Evolutionary conservation across 2,797 vertebrate genomes (phyloP).

Genomic region (Pangasius mekongensis): DNA sequence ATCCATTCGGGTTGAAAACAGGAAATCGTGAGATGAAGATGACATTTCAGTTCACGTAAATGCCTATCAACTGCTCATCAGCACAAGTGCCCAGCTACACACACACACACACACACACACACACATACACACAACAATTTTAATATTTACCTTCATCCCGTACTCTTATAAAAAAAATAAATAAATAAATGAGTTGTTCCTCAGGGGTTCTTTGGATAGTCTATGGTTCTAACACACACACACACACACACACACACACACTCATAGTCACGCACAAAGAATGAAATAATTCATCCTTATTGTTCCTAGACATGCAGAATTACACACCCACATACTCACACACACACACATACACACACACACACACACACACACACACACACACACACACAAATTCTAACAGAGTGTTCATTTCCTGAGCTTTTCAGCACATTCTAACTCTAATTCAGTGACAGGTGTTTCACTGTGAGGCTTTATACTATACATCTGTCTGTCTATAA

Average conservation of each 20-base stretch:
- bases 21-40: conserved; percentile 60
- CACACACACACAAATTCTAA: not conserved
- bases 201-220: not conserved
- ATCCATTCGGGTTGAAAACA: conserved; percentile 68
- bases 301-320: not conserved
- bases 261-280: not conserved
- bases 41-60: conserved; percentile 59
- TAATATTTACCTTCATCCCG: not conserved
- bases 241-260: not conserved
- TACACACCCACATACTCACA: not conserved
- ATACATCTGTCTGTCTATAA: not conserved
- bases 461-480: not conserved
- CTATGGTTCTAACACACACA: not conserved
- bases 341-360: not conserved
- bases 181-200: not conserved
- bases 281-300: not conserved
- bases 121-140: not conserved
- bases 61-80: conserved; percentile 58
- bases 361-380: conserved; percentile 7
- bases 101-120: conserved; percentile 15
- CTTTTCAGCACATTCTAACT: not conserved
- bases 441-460: not conserved
- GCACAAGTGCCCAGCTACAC: conserved; percentile 47
- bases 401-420: not conserved
- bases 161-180: not conserved